Base-by-base conservation (phyloP, 2,113 vertebrate species). In the Typhlomys cinereus region DNA sequence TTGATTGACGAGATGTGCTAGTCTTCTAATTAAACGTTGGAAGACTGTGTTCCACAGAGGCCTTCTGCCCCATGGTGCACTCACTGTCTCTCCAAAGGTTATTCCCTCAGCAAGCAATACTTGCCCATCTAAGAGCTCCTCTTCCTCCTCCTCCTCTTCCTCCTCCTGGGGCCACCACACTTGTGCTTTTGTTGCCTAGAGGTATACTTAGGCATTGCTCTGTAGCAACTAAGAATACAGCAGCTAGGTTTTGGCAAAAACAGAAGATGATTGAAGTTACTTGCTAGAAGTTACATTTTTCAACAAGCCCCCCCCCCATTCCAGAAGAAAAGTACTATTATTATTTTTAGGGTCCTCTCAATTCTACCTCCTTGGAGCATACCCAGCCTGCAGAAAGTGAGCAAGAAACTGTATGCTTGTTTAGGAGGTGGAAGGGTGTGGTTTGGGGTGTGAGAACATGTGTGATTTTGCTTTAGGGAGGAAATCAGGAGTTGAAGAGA, bases 201-300 rank as follows among this genome's bases (percentile, higher is more conserved):
- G 36, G 6, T 34, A 44, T 36, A 48, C 57, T 85, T 44, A 67
- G 70, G 84, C n/a, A 79, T 85, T 31, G 62, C 0, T 54, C 50
- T 66, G 59, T 62, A 67, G 71, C 70, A 50, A 88, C 73, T 23
- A 85, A 76, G 36, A 92, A 90, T 7, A 21, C 50, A 50, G 52
- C 71, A 83, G 36, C 74, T 75, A 69, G 86, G 52, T 46, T 23
- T 39, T 62, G 57, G 21, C 64, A 64, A 41, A 91, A 90, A 83
- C 14, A 82, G 44, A 62, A 87, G 57, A 67, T 5, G 14, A 11
- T 21, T n/a, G n/a, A n/a, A 57, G 59, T 12, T 27, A n/a, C 11
- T 92, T 52, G 36, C 41, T 90, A 31, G 76, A 89, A 0, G 88
- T 96, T 92, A 88, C 54, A 66, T 85, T 88, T 76, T 44, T 74